Base-by-base conservation (phyloP, 2,113 vertebrate species). In the Crotalus viridis region DNA sequence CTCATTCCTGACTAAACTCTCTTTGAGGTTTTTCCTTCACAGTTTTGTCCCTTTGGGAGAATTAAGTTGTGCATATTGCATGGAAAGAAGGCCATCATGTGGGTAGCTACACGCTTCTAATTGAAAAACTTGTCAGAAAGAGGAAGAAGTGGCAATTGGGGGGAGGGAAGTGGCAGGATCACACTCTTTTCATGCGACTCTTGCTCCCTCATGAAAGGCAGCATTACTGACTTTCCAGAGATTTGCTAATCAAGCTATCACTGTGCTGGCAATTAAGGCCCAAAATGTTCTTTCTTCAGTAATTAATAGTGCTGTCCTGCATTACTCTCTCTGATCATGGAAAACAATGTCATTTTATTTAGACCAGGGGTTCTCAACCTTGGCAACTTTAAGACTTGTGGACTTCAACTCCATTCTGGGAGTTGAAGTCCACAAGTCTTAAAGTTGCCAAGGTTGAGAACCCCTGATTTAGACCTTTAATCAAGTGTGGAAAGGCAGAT, bases 41-140 rank as follows among this genome's bases (percentile, higher is more conserved):
- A 94, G 59, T 94, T 91, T 28, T 85, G 21, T 86, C 87, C 87
- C 95, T 92, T 95, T 56, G 17, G 95, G 96, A 94, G 96, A 93
- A 95, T 95, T 96, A 94, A 96, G 92, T 92, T 96, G 96, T 95
- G 94, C 94, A 81, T 92, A 28, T 74, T 94, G 90, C 96, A 96
- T 97, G 95, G 96, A 96, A 96, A 93, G 59, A 96, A 94, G 95
- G 95, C 95, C 96, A 93, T 96, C 97, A 94, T 91, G 96, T 64
- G 91, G 94, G 92, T 86, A 94, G 94, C 96, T 97, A 97, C 97
- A 97, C 97, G 96, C 95, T 97, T 97, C 96, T 98, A 97, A 98
- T 96, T 97, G 97, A 97, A 97, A 97, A 97, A 95, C 94, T 91
- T 95, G 95, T 97, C 96, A 96, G 95, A 96, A 97, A 93, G 94